These are phyloP conservation scores for Porites evermanni DNA, from an alignment of 92 coral and sea anemone genomes.

Conservation along the genomic window DNA sequence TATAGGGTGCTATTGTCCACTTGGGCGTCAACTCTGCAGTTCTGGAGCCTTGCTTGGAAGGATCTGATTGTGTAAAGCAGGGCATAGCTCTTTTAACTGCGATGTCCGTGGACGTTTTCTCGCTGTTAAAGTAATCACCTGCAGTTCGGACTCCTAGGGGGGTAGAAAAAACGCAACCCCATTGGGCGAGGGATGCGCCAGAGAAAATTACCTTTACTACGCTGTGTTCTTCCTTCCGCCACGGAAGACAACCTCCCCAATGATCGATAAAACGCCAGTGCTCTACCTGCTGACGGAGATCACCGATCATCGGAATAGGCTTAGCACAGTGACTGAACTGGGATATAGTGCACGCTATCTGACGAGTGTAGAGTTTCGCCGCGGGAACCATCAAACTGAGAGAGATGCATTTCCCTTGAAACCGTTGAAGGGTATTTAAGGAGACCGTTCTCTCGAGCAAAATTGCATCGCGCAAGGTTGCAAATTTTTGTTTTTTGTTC, in stretches of 20 bases:
- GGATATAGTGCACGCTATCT: constrained; percentile 16
- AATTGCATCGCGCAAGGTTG: not conserved
- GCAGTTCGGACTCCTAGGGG: not conserved
- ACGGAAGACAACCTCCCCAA: constrained; percentile 34
- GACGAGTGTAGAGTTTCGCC: constrained; percentile 32
- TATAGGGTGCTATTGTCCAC: not conserved
- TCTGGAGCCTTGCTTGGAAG: too few relatives aligned
- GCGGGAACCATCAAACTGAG: constrained; percentile 33
- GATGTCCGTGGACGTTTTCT: constrained; percentile 5
- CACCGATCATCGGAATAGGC: not conserved
- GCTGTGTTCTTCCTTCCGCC: constrained; percentile 31
- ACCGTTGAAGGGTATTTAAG: not conserved
- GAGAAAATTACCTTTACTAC: not conserved
- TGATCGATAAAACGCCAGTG: constrained; percentile 33
- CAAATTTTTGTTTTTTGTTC: constrained; percentile 30
- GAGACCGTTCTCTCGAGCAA: not conserved
- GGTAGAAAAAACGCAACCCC: not conserved
- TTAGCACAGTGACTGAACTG: not conserved
- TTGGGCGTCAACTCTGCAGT: too few relatives aligned
- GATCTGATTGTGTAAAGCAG: not conserved
- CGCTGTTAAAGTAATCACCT: not conserved
- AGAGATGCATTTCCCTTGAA: not conserved
- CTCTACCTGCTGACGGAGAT: constrained; percentile 5
- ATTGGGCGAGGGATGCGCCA: constrained; percentile 12
- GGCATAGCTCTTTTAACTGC: constrained; percentile 1